Percentiles rank a stretch among this genome's conserved stretches.
Evolutionary conservation across 2,797 vertebrate genomes (phyloP).

Genomic region (Mormyrus proboscirostris): DNA sequence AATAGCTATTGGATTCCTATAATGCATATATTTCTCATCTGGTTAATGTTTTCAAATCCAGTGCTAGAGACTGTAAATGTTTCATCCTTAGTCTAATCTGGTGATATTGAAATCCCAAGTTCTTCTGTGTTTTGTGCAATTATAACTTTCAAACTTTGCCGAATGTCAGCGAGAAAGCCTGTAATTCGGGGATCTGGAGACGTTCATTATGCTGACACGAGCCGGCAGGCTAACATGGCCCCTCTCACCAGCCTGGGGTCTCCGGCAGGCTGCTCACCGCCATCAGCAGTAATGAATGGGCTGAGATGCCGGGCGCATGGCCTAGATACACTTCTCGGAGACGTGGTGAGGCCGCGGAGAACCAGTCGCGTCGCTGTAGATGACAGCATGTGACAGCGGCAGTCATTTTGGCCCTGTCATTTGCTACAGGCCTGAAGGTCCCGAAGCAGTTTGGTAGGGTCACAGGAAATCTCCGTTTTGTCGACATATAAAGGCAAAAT

Average conservation of each 20-base stretch:
- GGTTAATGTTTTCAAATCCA: not conserved
- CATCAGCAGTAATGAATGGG: slow-evolving; percentile 9
- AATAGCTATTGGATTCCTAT: not conserved
- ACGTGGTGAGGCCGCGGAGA: not conserved
- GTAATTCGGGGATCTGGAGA: not conserved
- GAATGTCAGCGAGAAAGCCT: slow-evolving; percentile 5
- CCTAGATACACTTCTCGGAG: not conserved
- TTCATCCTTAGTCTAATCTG: not conserved
- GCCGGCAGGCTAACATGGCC: not conserved
- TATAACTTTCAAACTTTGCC: slow-evolving; percentile 8
- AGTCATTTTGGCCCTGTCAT: not conserved
- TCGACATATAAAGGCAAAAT: not conserved
- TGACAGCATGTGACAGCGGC: slow-evolving; percentile 16
- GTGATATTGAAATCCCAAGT: not conserved
- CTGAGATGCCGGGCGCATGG: not conserved
- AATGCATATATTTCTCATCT: not conserved
- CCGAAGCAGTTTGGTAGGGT: not conserved
- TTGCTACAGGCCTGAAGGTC: not conserved
- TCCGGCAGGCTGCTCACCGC: not conserved
- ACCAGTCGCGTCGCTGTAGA: not conserved
- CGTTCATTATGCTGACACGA: not conserved
- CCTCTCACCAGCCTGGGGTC: not conserved
- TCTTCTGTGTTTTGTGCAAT: slow-evolving; percentile 4
- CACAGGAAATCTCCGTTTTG: not conserved
- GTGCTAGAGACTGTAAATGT: not conserved